Evolutionary conservation across 2,113 vertebrate species (phyloP), one percentile per base, ranked within the genome.

Genomic region (Asarcornis scutulata): DNA sequence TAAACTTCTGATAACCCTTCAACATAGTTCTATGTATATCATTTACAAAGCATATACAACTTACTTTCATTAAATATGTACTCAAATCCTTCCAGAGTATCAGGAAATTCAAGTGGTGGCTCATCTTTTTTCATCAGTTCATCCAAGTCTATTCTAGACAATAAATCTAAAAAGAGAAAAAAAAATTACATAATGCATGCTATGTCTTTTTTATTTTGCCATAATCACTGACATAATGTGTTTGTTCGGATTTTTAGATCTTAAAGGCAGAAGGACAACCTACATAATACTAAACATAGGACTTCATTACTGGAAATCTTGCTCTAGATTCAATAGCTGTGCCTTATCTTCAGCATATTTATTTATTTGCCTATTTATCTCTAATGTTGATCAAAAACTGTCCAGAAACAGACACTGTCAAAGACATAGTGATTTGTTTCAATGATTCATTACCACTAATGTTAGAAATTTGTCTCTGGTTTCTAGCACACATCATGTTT

Each of bases 121-220:
- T 99, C 99, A 97, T 99, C 99, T 97, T 99, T 99, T 98, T 99
- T 99, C 99, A 99, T 99, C 80, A 99, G 98, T 97, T 99, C 99
- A 97, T 99, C 99, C 94, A 99, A 98, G 95, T 99, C 99, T 98
- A 99, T 99, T 98, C 98, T 99, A 95, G 99, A 99, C 73, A 99
- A 97, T 92, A 99, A 98, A 98, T 99, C 99, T 99, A 96, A 92
- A 97, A 95, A 76, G 86, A 23, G 77, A 72, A 89, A 31, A 83
- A 83, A 88, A 88, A 86, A 38, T 95, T 73, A 96, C 11, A 67
- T 29, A 75, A 88, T 29, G 22, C 50, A 92, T 17, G 18, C 34
- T 69, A 13, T 38, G 34, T 9, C 48, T 82, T 89, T 38, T 66
- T 89, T n/a, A 87, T 64, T 95, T 92, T 88, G 50, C 21, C 66